A percentile compares a stretch with the other conserved stretches of the same genome.
Evolutionary conservation across 2,113 vertebrate species (phyloP).

Genomic region (Ailurus styani): DNA sequence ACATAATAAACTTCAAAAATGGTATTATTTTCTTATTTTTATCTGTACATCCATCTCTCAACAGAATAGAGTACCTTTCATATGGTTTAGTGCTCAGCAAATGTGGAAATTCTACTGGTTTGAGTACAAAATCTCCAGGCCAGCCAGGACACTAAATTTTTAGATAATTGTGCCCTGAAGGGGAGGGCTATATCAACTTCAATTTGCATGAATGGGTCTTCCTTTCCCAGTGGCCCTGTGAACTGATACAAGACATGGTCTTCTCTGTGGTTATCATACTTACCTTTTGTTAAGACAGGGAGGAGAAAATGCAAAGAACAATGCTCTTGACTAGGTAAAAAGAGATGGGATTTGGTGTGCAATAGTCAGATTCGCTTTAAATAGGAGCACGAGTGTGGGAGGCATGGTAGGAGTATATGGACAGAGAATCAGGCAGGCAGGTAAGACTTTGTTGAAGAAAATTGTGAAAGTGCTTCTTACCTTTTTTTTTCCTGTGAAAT

Average conservation of each 20-base stretch:
- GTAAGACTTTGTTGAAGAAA: background rate
- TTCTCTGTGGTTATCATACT: background rate
- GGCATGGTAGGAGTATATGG: background rate
- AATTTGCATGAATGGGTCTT: background rate
- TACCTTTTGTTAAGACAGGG: background rate
- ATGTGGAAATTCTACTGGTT: background rate
- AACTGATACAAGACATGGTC: background rate
- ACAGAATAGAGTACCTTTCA: background rate
- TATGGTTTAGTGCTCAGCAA: background rate
- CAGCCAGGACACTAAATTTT: background rate
- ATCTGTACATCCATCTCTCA: background rate
- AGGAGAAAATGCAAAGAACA: background rate
- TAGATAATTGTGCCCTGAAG: background rate
- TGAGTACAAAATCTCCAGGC: background rate
- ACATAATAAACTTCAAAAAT: background rate
- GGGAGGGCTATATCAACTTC: background rate
- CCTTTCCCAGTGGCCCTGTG: background rate
- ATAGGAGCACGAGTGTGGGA: background rate
- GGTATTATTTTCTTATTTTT: background rate
- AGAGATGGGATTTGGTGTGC: background rate
- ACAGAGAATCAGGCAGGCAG: background rate
- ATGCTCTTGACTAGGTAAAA: background rate
- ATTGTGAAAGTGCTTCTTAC: background rate
- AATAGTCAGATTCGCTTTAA: background rate
- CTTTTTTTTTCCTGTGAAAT: background rate